Evolutionary conservation across 2,888 invertebrate species (phyloP).

Genomic region (Lepidonotus clava): DNA sequence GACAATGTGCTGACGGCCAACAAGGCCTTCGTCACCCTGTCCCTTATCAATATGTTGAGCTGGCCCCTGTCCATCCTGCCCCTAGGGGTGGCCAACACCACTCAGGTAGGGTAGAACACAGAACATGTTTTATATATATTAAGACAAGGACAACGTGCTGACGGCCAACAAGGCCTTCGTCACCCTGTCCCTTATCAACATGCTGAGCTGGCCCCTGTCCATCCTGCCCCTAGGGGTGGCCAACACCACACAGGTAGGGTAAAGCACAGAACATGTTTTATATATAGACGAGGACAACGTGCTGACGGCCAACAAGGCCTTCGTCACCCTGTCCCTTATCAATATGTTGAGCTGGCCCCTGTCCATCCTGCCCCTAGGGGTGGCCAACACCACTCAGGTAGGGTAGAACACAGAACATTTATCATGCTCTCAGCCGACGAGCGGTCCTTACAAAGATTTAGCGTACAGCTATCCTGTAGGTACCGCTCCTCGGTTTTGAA

Average conservation of each 20-base stretch:
- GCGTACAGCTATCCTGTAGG: too few relatives aligned
- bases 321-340: conserved; percentile 97
- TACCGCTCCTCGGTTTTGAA: too few relatives aligned
- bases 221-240: conserved; percentile 59
- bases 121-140: too few relatives aligned
- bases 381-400: conserved; percentile 60
- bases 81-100: conserved; percentile 55
- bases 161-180: conserved; percentile 96
- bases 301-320: conserved; percentile 93
- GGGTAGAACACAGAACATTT: too few relatives aligned
- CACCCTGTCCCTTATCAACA: conserved; percentile 97
- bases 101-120: too few relatives aligned
- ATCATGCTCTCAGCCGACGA: too few relatives aligned
- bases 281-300: not conserved
- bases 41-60: conserved; percentile 97
- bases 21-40: conserved; percentile 96
- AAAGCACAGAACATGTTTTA: too few relatives aligned
- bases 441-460: too few relatives aligned
- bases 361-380: conserved; percentile 59
- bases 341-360: conserved; percentile 90
- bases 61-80: conserved; percentile 76
- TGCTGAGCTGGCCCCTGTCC: conserved; percentile 85
- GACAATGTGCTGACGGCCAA: conserved; percentile 86
- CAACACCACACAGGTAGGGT: conserved; percentile 60
- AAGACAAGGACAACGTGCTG: too few relatives aligned